Evolutionary conservation across 2,797 vertebrate species (phyloP).

Genomic region (Megaceryle alcyon): DNA sequence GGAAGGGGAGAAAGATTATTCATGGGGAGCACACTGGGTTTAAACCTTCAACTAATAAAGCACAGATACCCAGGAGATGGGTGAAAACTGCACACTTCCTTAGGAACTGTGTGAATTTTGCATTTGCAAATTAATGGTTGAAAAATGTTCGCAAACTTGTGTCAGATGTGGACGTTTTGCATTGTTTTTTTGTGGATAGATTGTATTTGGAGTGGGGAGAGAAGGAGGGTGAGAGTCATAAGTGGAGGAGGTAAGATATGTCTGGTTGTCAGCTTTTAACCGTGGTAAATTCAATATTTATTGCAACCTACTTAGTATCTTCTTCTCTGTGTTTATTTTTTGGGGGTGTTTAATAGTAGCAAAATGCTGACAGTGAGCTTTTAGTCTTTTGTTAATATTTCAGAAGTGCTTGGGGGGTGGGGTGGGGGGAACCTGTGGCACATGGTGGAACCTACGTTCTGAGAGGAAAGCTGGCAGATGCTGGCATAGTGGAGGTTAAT

Average conservation of each 20-base stretch:
- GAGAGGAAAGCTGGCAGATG: constrained; percentile 10
- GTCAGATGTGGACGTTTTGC: neutral
- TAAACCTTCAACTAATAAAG: constrained; percentile 56
- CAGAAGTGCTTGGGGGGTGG: neutral
- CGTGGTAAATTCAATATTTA: constrained; percentile 59
- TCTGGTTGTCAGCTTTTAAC: constrained; percentile 47
- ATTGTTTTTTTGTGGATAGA: neutral
- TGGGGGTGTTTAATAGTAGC: neutral
- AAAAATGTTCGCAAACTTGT: constrained; percentile 1
- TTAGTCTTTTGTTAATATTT: constrained; percentile 12
- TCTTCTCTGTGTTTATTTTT: neutral
- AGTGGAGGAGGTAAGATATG: constrained; percentile 32
- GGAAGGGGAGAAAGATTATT: constrained; percentile 30
- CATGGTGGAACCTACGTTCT: neutral
- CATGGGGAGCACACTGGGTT: constrained; percentile 10
- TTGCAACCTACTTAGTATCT: constrained; percentile 2
- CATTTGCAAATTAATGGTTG: constrained; percentile 8
- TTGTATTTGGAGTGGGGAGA: constrained; percentile 12
- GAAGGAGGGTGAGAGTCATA: constrained; percentile 25
- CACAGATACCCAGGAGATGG: constrained; percentile 20
- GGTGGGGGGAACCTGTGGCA: neutral
- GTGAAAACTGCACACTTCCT: neutral
- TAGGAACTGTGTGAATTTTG: neutral
- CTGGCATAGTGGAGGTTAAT: neutral
- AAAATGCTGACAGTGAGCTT: constrained; percentile 3